Base-by-base conservation (phyloP, 2,888 invertebrate species). In the Pheosia gnoma region DNA sequence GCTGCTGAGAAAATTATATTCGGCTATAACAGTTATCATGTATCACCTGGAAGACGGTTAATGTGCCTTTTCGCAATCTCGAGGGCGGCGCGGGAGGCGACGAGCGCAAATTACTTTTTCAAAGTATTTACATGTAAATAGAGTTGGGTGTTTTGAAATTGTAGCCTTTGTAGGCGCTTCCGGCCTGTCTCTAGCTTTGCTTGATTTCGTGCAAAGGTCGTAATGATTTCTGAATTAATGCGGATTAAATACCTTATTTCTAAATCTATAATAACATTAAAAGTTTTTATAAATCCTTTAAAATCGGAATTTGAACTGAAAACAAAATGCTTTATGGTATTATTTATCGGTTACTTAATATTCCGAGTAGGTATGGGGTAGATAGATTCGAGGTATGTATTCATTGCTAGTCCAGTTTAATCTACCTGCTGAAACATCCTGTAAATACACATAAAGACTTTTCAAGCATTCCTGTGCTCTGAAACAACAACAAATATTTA, bases 91-190 rank as follows among this genome's bases (percentile, higher is more conserved):
- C 84, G 86, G 77, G 81, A 84, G 89, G 86, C 82, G 87, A 85
- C 79, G 83, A 78, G 89, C 88, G 88, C 86, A 91, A 92, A 93
- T 93, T 93, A 93, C 93, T 93, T 93, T 93, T 92, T 91, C 93
- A 89, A 92, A 91, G 93, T 93, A 93, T 93, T 93, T 92, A 93
- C 92, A 93, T 92, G 92, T 90, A 93, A 93, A 93, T 93, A 93
- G 93, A 91, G 87, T 82, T 82, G 81, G 25, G 82, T 82, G 80
- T 82, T 82, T 76, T 77, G 81, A 82, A 86, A 81, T 88, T 85
- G 81, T 71, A 82, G 83, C 82, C 77, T 63, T 79, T 79, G 82
- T 75, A 77, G 75, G 71, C 63, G 72, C 72, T 75, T 73, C 71
- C 70, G 59, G 59, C 56, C 69, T 70, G 64, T 70, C 68, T 66